Evolutionary conservation across 64 coral and sea anemone genomes (phyloP).

Genomic region (Dendrophyllia cribrosa): DNA sequence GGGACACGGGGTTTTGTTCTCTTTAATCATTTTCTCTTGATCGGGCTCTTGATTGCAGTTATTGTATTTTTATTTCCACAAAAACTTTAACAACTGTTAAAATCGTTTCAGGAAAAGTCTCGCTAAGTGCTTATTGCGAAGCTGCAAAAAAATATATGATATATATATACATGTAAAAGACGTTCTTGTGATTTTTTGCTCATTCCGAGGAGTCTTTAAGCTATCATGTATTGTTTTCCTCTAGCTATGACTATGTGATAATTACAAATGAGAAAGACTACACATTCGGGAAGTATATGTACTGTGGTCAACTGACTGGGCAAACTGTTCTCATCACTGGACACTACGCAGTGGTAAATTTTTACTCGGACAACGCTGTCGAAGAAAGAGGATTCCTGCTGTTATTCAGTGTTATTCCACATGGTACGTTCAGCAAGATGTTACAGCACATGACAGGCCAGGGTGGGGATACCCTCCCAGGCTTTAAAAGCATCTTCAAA

Average conservation of each 20-base stretch:
- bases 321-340: background rate
- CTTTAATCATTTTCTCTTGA: too few species aligned
- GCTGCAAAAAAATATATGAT: background rate
- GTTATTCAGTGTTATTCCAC: background rate
- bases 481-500: too few species aligned
- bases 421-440: background rate
- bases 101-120: too few species aligned
- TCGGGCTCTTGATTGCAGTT: too few species aligned
- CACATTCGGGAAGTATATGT: background rate
- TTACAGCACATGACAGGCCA: too few species aligned
- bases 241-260: constrained; percentile 12
- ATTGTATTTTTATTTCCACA: too few species aligned
- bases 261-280: constrained; percentile 2
- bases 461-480: too few species aligned
- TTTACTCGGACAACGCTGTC: background rate
- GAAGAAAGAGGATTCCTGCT: background rate
- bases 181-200: too few species aligned
- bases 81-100: too few species aligned
- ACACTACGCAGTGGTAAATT: background rate
- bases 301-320: background rate
- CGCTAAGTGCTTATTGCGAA: too few species aligned
- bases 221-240: background rate
- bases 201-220: background rate
- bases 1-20: too few species aligned
- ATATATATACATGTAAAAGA: background rate